Evolutionary conservation across 2,888 invertebrate genomes (phyloP).

Genomic region (Drosophila atroscutellata): DNA sequence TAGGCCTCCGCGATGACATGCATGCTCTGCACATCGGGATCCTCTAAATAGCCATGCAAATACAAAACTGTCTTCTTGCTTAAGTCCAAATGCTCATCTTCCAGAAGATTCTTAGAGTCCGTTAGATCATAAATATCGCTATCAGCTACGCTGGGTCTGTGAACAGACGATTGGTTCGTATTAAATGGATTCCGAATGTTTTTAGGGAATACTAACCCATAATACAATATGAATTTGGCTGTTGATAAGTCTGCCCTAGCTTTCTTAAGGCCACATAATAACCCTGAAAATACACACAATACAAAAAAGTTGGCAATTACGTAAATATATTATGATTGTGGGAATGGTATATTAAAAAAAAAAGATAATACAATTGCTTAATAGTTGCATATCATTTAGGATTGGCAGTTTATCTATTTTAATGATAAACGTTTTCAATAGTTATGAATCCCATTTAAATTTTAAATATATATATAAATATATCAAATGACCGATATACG

Average conservation of each 20-base stretch:
- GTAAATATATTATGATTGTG: slow-evolving; percentile 25
- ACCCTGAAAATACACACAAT: slow-evolving; percentile 62
- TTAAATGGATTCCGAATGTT: not conserved
- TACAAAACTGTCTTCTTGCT: slow-evolving; percentile 86
- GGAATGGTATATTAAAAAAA: slow-evolving; percentile 14
- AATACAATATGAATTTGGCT: slow-evolving; percentile 84
- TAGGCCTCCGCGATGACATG: slow-evolving; percentile 85
- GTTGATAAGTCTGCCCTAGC: slow-evolving; percentile 85
- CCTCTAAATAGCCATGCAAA: slow-evolving; percentile 87
- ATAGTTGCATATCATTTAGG: slow-evolving; percentile 20
- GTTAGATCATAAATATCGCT: slow-evolving; percentile 75
- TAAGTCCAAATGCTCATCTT: slow-evolving; percentile 81
- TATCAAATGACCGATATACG: not conserved
- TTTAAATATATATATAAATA: not conserved
- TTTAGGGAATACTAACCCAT: slow-evolving; percentile 69
- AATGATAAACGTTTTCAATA: slow-evolving; percentile 2
- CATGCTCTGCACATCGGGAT: slow-evolving; percentile 87
- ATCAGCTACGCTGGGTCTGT: slow-evolving; percentile 80
- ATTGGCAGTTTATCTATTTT: slow-evolving; percentile 31
- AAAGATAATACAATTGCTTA: slow-evolving; percentile 30
- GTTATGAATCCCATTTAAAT: not conserved
- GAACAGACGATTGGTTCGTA: not conserved
- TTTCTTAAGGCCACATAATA: slow-evolving; percentile 86
- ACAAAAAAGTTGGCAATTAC: slow-evolving; percentile 14
- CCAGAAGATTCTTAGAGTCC: slow-evolving; percentile 71